Conservation (phyloP, 1,140 invertebrate species). For the Bilobella aurantiaca region DNA sequence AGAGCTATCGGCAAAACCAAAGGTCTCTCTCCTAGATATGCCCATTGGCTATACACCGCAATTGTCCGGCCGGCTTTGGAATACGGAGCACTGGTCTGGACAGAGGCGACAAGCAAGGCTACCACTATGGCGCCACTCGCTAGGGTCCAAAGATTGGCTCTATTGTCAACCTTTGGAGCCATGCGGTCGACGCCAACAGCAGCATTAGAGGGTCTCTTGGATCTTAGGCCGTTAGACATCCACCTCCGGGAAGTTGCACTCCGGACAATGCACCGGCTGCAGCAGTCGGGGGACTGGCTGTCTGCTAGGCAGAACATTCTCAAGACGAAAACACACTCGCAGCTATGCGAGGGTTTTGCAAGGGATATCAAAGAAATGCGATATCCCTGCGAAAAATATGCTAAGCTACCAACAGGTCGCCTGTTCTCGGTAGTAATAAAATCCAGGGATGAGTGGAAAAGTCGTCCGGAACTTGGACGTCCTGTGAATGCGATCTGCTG, state of each 20-base stretch:
- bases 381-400: not conserved
- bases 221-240: slow-evolving; percentile 6
- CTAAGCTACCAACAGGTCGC: not conserved
- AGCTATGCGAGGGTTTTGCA: not conserved
- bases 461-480: not conserved
- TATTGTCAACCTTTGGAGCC: slow-evolving; percentile 3
- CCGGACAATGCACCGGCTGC: not conserved
- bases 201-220: slow-evolving; percentile 3
- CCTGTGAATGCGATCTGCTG: not conserved
- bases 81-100: slow-evolving; percentile 14
- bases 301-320: not conserved
- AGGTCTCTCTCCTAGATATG: slow-evolving; percentile 5
- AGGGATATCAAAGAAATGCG: not conserved
- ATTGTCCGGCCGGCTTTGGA: slow-evolving; percentile 9
- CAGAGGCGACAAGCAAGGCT: not conserved
- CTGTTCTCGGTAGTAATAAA: not conserved
- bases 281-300: not conserved
- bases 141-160: slow-evolving; percentile 2
- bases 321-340: not conserved
- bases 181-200: slow-evolving; percentile 13
- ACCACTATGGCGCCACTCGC: not conserved
- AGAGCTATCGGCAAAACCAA: slow-evolving; percentile 10
- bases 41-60: slow-evolving; percentile 16
- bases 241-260: not conserved
- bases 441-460: not conserved